Conservation (phyloP, 2,797 vertebrate species). For the Labeo calbasu region DNA sequence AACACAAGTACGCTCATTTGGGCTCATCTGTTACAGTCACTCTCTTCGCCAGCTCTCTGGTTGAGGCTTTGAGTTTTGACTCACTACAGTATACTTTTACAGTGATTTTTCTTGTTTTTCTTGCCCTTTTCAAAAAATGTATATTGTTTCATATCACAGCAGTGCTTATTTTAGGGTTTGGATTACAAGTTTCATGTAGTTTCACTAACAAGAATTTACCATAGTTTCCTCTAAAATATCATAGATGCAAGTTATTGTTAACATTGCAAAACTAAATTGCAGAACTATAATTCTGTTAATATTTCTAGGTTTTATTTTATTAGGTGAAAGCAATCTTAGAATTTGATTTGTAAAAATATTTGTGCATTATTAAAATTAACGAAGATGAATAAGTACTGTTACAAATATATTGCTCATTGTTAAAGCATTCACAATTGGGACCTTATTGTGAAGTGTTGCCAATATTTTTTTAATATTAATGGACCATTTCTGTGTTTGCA, state of each 20-base stretch:
- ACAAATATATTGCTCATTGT: neutral
- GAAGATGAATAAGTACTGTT: neutral
- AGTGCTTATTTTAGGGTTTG: neutral
- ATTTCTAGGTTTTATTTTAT: neutral
- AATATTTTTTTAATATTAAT: neutral
- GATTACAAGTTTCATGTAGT: neutral
- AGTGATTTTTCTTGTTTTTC: neutral
- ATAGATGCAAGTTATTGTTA: neutral
- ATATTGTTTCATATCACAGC: neutral
- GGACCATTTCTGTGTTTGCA: too few species aligned
- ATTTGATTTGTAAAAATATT: neutral
- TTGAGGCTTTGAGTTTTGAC: neutral
- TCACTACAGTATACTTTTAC: neutral
- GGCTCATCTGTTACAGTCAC: constrained; percentile 14
- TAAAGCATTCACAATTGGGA: neutral
- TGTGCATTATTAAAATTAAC: neutral
- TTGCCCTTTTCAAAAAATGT: neutral
- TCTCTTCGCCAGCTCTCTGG: neutral
- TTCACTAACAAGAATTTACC: neutral
- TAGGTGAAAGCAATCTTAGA: too few species aligned
- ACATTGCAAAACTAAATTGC: neutral
- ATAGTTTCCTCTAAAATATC: neutral
- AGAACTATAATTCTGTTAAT: neutral
- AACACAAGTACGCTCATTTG: constrained; percentile 10
- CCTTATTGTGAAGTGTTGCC: neutral